Percentiles rank a stretch among this genome's conserved stretches.
Conservation (phyloP, 2,113 vertebrate genomes). For the Lamprotornis superbus region DNA sequence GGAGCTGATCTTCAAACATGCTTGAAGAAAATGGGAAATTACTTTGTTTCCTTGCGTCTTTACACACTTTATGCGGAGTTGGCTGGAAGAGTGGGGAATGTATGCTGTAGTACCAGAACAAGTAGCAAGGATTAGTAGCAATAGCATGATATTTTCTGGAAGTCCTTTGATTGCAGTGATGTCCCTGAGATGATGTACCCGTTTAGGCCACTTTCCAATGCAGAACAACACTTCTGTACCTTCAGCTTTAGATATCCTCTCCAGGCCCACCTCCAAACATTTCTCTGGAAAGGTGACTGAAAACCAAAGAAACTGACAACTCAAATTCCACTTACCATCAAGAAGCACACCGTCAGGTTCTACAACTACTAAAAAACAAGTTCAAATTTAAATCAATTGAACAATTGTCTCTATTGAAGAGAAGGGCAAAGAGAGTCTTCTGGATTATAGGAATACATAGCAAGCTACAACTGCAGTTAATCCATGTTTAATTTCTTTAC, state of each 20-base stretch:
- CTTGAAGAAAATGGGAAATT: not conserved
- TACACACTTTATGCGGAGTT: not conserved
- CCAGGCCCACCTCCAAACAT: accelerated
- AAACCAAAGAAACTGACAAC: not conserved
- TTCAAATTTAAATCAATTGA: not conserved
- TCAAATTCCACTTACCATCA: not conserved
- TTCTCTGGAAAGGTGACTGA: not conserved
- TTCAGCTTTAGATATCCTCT: not conserved
- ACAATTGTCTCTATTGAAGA: not conserved
- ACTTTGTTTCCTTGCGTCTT: not conserved
- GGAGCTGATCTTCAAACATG: not conserved
- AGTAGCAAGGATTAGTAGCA: not conserved
- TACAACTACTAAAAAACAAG: not conserved
- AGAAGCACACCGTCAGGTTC: not conserved
- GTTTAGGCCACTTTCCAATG: not conserved
- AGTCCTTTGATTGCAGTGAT: not conserved
- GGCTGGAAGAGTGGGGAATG: not conserved
- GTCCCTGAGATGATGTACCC: not conserved
- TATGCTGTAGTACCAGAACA: not conserved
- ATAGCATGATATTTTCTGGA: not conserved
- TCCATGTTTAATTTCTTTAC: not conserved
- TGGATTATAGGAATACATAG: not conserved
- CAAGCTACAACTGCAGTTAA: not conserved
- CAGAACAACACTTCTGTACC: not conserved
- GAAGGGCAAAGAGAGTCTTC: not conserved